Evolutionary conservation across 2,113 vertebrate species (phyloP).

Genomic region (Martes martes): DNA sequence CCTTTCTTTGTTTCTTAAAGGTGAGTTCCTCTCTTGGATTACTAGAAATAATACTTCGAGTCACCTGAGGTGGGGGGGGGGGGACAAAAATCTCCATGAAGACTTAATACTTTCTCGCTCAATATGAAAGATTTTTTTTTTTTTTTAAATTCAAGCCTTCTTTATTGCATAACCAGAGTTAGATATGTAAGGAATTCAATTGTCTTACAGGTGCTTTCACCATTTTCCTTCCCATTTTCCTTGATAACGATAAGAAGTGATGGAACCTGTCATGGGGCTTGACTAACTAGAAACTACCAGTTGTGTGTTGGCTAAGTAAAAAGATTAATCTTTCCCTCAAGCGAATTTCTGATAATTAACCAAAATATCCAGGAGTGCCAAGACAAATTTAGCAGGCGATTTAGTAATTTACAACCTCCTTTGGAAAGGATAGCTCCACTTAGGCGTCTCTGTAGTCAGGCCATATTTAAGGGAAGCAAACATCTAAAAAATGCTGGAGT

Average conservation of each 20-base stretch:
- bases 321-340: neutral
- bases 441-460: neutral
- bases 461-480: neutral
- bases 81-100: neutral
- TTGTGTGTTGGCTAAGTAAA: constrained; percentile 4
- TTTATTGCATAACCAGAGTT: constrained; percentile 17
- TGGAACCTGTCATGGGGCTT: neutral
- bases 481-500: neutral
- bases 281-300: neutral
- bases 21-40: neutral
- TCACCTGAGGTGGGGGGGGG: neutral
- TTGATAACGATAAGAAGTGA: constrained; percentile 40
- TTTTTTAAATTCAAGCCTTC: neutral
- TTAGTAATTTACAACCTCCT: constrained; percentile 13
- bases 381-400: constrained; percentile 56
- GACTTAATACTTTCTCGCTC: neutral
- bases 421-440: neutral
- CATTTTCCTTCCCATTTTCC: neutral
- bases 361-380: constrained; percentile 49
- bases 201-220: neutral
- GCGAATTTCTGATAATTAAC: constrained; percentile 64
- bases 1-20: neutral
- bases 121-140: neutral
- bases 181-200: constrained; percentile 42
- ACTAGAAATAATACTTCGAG: neutral